Conservation (phyloP, 1,140 invertebrate genomes). For the Himalopsyche phryganea region DNA sequence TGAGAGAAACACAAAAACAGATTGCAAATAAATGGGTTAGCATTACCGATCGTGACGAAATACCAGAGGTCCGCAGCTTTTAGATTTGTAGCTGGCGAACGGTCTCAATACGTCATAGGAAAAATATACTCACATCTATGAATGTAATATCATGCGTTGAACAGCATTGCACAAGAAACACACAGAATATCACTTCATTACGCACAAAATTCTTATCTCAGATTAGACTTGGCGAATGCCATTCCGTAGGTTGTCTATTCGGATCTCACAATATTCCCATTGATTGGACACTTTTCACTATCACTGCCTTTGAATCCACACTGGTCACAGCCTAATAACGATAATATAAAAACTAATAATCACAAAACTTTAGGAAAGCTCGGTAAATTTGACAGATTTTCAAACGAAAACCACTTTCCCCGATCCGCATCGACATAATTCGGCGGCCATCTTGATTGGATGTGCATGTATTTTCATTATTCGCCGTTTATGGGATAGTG, state of each 20-base stretch:
- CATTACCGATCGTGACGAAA: constrained; percentile 19
- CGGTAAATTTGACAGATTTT: constrained; percentile 23
- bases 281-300: constrained; percentile 12
- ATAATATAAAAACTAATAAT: constrained; percentile 16
- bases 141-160: constrained; percentile 21
- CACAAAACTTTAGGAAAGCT: constrained; percentile 15
- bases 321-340: not conserved
- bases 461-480: constrained; percentile 28
- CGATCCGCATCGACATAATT: constrained; percentile 28
- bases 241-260: constrained; percentile 24
- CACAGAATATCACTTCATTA: constrained; percentile 21
- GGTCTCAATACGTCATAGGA: constrained; percentile 6
- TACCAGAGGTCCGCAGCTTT: constrained; percentile 6
- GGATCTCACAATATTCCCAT: constrained; percentile 21
- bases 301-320: constrained; percentile 4
- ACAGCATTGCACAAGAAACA: constrained; percentile 16
- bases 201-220: constrained; percentile 23
- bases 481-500: constrained; percentile 5
- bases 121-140: constrained; percentile 18
- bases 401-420: constrained; percentile 21
- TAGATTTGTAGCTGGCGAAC: constrained; percentile 7
- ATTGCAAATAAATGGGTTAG: constrained; percentile 20
- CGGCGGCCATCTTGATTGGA: constrained; percentile 26
- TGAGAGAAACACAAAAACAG: constrained; percentile 14
- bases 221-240: constrained; percentile 23